Base-by-base conservation (phyloP, 2,113 vertebrate genomes). In the Amphiprion percula region DNA sequence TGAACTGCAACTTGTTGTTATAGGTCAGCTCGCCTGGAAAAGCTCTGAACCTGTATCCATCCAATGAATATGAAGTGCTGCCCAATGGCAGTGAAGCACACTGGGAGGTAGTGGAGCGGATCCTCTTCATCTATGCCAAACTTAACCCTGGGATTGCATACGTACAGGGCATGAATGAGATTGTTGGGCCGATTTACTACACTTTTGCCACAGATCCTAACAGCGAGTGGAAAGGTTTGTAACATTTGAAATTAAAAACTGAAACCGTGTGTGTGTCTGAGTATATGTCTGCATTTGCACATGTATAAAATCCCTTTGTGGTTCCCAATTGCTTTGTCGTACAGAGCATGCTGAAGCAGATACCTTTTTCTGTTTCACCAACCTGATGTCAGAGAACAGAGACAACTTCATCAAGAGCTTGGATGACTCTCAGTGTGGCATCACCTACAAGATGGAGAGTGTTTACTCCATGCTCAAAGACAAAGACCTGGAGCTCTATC, bases 351-450 rank as follows among this genome's bases (percentile, higher is more conserved):
- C 98, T 0, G 98, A 99, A 80, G 96, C 97, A 0, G 98, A 99
- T 68, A 99, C 97, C 0, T 99, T 99, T 91, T 99, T 99, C 91
- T 99, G 98, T 83, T 99, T 99, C 91, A 99, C 98, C 77, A 98
- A 97, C 88, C 95, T 99, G 81, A 99, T 99, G 98, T 96, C 98
- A 0, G 97, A 99, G 94, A 99, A 98, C 94, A 93, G 97, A 59
- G 98, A 99, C 91, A 99, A 98, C 92, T 99, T 99, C 94, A 99
- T 99, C 91, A 99, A 99, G 89, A 99, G 98, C 83, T 93, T 99
- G 72, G 97, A 99, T 28, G 97, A 99, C 91, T 99, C 97, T 0
- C 98, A 99, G 92, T 99, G 97, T 23, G 98, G 97, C 56, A 99
- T 99, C 90, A 99, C 96, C 19, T 98, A 95, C 91, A 99, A 97